Conservation (phyloP, 1,140 invertebrate species). For the Drosophila nebulosa region DNA sequence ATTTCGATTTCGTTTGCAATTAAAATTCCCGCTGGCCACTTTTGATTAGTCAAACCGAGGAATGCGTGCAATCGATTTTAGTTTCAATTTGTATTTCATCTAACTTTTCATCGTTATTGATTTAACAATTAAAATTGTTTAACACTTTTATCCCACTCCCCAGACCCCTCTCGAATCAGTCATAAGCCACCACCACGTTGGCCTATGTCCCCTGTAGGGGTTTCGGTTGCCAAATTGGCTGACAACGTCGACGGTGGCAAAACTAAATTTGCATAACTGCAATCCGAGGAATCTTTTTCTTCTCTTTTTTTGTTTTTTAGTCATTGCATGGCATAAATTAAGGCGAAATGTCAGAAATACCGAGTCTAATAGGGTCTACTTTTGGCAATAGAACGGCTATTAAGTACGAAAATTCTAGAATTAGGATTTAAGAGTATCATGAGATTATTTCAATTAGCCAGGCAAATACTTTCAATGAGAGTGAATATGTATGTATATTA, state of each 20-base stretch:
- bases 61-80: slow-evolving; percentile 61
- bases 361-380: neutral
- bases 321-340: slow-evolving; percentile 55
- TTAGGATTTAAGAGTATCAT: neutral
- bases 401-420: neutral
- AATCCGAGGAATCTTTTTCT: slow-evolving; percentile 44
- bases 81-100: slow-evolving; percentile 62
- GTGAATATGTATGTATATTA: too few species aligned
- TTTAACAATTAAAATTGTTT: slow-evolving; percentile 67
- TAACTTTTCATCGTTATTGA: neutral
- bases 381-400: neutral
- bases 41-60: slow-evolving; percentile 35
- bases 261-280: slow-evolving; percentile 59
- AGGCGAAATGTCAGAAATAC: slow-evolving; percentile 47
- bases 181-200: slow-evolving; percentile 38
- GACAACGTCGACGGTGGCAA: slow-evolving; percentile 38
- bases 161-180: slow-evolving; percentile 8
- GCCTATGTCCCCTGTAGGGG: slow-evolving; percentile 9
- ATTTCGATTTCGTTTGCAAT: slow-evolving; percentile 66
- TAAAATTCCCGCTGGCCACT: slow-evolving; percentile 67
- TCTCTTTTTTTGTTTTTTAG: neutral
- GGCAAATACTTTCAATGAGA: neutral
- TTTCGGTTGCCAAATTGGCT: slow-evolving; percentile 52
- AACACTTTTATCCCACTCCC: slow-evolving; percentile 12
- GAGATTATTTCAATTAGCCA: neutral